Conservation (phyloP, 2,113 vertebrate species). For the Mastomys natalensis region DNA sequence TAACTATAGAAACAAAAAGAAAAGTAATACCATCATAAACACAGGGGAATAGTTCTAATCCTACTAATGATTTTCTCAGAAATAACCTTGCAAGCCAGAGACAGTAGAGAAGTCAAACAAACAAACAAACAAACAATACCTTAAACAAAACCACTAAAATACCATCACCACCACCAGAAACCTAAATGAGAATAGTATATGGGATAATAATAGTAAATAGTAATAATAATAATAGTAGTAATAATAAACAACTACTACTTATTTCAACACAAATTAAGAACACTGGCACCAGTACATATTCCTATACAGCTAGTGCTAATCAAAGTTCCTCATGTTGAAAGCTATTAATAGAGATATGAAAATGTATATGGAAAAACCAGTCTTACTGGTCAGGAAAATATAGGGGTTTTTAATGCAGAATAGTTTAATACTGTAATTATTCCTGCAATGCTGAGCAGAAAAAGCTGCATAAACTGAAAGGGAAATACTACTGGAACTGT, state of each 20-base stretch:
- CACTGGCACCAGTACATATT: neutral
- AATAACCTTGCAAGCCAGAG: neutral
- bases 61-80: neutral
- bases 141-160: neutral
- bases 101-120: neutral
- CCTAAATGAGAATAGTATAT: neutral
- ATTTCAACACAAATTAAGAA: neutral
- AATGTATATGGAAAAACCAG: neutral
- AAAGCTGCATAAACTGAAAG: neutral
- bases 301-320: neutral
- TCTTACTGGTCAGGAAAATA: neutral
- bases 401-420: neutral
- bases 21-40: neutral
- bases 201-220: neutral
- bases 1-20: neutral
- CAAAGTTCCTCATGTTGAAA: neutral
- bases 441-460: neutral
- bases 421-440: neutral
- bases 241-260: neutral
- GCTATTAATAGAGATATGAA: neutral
- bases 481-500: neutral
- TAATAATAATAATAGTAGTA: neutral
- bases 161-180: neutral
- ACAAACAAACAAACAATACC: neutral
- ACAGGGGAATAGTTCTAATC: neutral